Evolutionary conservation across 1,140 invertebrate genomes (phyloP), one percentile per base, ranked within the genome.

Genomic region (Diprion similis): DNA sequence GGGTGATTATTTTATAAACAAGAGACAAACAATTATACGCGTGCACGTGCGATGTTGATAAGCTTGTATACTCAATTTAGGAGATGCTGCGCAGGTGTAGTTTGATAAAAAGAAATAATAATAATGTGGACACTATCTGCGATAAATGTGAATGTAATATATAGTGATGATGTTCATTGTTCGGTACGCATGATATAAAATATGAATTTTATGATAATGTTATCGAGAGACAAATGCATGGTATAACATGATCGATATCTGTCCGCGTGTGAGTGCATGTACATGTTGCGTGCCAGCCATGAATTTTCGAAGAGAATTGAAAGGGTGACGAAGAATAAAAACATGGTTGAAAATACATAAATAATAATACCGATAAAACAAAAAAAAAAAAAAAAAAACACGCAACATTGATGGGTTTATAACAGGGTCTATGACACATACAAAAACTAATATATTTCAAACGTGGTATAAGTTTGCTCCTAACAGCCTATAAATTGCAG

Each of bases 1-100:
- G 37, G 76, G 71, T 81, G 75, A 78, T 79, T 78, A 78, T 75
- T 82, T 80, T 80, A 75, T 81, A 78, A 72, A 71, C 47, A 67
- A 65, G 46, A 72, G 64, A 59, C 51, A 59, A 59, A 59, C 6
- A 59, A 59, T 59, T 59, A 6, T 37, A 37, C 6, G 24, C 15
- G 48, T 68, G 68, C 47, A 72, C 69, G 59, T 71, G n/a, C 66
- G 67, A 75, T 59, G n/a, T 59, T 59, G 8, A 59, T 59, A 59
- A 59, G 51, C 51, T 59, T 59, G 51, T 59, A 59, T 17, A 37
- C 24, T 37, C 24, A 37, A 37, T 59, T 59, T 59, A 59, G 4
- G 51, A 59, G 24, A 59, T 59, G n/a, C 11, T 59, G 51, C n/a
- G 51, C 11, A 59, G 51, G 51, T 59, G 51, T 59, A 59, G 51